Evolutionary conservation across 2,113 vertebrate species (phyloP).

Genomic region (Anguilla rostrata): DNA sequence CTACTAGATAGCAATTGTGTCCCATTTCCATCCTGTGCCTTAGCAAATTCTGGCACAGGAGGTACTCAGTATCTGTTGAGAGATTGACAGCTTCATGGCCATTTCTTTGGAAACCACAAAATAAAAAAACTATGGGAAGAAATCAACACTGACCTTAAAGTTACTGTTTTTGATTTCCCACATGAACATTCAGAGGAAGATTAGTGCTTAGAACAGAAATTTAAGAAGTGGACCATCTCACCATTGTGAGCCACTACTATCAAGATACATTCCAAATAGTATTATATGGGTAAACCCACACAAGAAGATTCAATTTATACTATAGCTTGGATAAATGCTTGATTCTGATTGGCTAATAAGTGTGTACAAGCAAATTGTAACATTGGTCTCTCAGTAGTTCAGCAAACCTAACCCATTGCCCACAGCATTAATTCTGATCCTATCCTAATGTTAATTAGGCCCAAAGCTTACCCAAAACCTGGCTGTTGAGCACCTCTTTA

Average conservation of each 20-base stretch:
- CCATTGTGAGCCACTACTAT: constrained; percentile 10
- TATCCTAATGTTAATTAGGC: too few relatives aligned
- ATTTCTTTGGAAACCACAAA: constrained; percentile 49
- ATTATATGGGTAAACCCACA: too few relatives aligned
- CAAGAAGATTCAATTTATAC: too few relatives aligned
- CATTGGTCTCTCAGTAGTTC: too few relatives aligned
- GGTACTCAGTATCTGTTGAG: constrained; percentile 54
- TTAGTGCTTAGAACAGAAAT: constrained; percentile 15
- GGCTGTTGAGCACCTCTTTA: too few relatives aligned
- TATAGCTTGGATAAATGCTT: too few relatives aligned
- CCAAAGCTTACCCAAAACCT: too few relatives aligned
- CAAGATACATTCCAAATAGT: neutral
- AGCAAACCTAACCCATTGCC: too few relatives aligned
- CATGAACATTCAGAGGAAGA: constrained; percentile 3
- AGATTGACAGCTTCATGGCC: constrained; percentile 58
- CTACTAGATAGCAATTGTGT: constrained; percentile 44
- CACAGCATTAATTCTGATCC: too few relatives aligned
- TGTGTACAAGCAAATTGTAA: too few relatives aligned
- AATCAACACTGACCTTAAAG: constrained; percentile 18
- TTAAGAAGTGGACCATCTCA: neutral
- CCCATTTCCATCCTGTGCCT: constrained; percentile 52
- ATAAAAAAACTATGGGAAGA: neutral
- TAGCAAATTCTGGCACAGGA: constrained; percentile 43
- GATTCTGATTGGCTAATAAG: too few relatives aligned
- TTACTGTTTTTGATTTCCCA: constrained; percentile 60